Base-by-base conservation (phyloP, 1,140 invertebrate genomes). In the Subanguina moxae region DNA sequence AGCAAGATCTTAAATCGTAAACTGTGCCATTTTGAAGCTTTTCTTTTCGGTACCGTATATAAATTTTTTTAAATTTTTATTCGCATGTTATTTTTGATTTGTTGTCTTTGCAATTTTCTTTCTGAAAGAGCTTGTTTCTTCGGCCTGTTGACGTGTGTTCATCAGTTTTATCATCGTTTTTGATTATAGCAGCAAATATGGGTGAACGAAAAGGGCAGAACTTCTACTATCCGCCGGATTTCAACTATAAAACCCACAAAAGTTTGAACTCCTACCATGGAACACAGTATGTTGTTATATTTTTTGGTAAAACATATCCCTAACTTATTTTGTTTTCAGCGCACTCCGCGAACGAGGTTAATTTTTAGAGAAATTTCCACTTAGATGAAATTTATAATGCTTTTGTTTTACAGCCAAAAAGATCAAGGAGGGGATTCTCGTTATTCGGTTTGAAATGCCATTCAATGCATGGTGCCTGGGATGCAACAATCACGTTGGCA, bases 381-480 rank as follows among this genome's bases (percentile, higher is more conserved):
- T 11, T 38, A 11, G 11, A 38, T 5, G 32, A 5, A 38, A n/a
- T n/a, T 38, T 38, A 38, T 5, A 38, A 38, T 5, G 32, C 3
- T 38, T 38, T 11, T 38, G 3, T 38, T 38, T 38, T 38, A 11
- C 32, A 38, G 95, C 94, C 0, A 85, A 90, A 23, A 98, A 98
- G 85, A 86, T 97, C 0, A 89, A 94, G 77, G 87, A 93, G 84
- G 95, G 95, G 17, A 98, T 99, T 71, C 88, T 98, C 43, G 94
- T 97, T 57, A 97, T 99, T 72, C 88, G 87, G 84, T 99, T 99
- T 88, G 96, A 99, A 86, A 95, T 99, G 93, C 96, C 96, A 0
- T 99, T 94, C 78, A 99, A 99, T 84, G 97, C 99, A 73, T 99
- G 94, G 94, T 97, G 94, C 79, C 90, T 93, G 61, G 94, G 94